Conservation (phyloP, 2,888 invertebrate species). For the Oscheius sp. region DNA sequence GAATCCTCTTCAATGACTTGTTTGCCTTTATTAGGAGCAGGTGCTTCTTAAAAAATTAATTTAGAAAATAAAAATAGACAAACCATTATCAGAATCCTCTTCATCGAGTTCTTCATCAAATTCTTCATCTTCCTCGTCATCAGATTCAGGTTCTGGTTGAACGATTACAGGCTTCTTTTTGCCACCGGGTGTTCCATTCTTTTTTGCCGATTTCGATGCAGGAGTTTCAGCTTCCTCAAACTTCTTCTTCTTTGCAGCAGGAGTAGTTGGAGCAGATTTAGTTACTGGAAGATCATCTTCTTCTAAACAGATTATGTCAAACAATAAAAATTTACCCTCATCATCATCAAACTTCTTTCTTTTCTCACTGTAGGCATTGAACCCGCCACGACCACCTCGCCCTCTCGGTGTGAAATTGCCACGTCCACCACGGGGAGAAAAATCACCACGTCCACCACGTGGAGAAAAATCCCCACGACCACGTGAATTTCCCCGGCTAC, state of each 20-base stretch:
- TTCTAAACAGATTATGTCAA: not conserved
- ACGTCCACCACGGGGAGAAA: constrained; percentile 37
- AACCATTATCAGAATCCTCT: constrained; percentile 33
- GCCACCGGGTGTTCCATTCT: constrained; percentile 17
- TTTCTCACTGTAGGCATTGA: constrained; percentile 40
- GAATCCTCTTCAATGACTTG: not conserved
- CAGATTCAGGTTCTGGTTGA: constrained; percentile 23
- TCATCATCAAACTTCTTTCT: constrained; percentile 46
- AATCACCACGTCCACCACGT: constrained; percentile 33
- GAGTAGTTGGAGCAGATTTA: constrained; percentile 20
- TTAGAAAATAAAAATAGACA: not conserved
- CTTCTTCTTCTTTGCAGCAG: constrained; percentile 4
- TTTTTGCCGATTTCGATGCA: constrained; percentile 36
- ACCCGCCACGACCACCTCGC: constrained; percentile 43
- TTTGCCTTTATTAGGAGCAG: not conserved
- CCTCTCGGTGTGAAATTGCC: constrained; percentile 44
- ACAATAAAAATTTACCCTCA: constrained; percentile 38
- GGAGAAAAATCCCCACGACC: constrained; percentile 35
- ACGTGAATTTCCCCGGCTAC: constrained; percentile 34
- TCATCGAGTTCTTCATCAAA: constrained; percentile 20
- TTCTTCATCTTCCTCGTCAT: constrained; percentile 27
- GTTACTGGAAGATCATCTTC: no score
- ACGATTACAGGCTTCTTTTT: constrained; percentile 1
- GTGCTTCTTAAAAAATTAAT: not conserved
- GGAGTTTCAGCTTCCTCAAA: constrained; percentile 19